Evolutionary conservation across 2,113 vertebrate genomes (phyloP).

Genomic region (Polypterus senegalus): DNA sequence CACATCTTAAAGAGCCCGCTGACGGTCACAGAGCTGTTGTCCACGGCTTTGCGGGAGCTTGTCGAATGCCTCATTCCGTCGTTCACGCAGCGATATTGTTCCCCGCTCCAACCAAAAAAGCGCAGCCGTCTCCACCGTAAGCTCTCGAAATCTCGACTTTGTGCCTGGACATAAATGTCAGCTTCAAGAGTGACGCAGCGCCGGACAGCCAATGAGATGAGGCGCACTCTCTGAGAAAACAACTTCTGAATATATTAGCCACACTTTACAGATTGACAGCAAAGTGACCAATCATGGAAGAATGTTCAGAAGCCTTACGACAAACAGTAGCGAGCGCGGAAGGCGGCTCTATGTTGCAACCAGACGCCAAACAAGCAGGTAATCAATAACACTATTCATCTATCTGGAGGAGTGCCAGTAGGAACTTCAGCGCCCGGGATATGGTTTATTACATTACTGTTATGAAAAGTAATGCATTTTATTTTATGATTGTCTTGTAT

Average conservation of each 20-base stretch:
- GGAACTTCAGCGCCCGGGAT: too few relatives aligned
- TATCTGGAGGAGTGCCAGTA: too few relatives aligned
- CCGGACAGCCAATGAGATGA: neutral
- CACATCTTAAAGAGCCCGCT: constrained; percentile 51
- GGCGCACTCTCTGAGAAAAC: neutral
- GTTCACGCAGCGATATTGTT: constrained; percentile 35
- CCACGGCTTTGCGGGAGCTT: constrained; percentile 37
- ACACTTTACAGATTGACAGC: too few relatives aligned
- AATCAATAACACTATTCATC: too few relatives aligned
- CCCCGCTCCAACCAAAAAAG: constrained; percentile 35
- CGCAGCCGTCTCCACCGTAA: constrained; percentile 38
- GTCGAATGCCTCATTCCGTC: constrained; percentile 52
- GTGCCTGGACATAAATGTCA: neutral
- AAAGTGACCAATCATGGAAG: neutral
- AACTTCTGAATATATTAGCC: neutral
- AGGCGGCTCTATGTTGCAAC: too few relatives aligned
- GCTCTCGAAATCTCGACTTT: constrained; percentile 36
- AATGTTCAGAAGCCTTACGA: too few relatives aligned
- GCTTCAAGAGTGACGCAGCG: neutral
- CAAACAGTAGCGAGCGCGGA: too few relatives aligned
- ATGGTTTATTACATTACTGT: too few relatives aligned
- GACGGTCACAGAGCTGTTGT: constrained; percentile 38
- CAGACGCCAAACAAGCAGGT: too few relatives aligned
- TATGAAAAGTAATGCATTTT: too few relatives aligned
- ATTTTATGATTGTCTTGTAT: too few relatives aligned